Evolutionary conservation across 2,888 invertebrate species (phyloP).

Genomic region (Tholera decimalis): DNA sequence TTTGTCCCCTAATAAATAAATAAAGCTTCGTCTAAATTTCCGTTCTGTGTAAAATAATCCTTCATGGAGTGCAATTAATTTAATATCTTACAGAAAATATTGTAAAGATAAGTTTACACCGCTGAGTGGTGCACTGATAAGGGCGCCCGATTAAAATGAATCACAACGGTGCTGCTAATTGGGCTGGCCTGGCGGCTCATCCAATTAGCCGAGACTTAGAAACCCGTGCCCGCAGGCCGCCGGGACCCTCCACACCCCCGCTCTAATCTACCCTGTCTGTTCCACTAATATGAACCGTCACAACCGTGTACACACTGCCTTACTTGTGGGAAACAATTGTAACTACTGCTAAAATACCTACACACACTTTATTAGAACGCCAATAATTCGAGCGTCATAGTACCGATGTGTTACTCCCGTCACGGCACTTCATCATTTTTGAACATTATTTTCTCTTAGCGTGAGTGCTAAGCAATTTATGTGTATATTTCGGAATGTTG

Average conservation of each 20-base stretch:
- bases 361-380: conserved; percentile 19
- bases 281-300: conserved; percentile 73
- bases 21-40: too few relatives aligned
- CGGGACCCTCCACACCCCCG: conserved; percentile 72
- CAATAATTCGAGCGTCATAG: conserved; percentile 18
- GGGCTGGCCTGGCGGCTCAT: conserved; percentile 85
- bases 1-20: too few relatives aligned
- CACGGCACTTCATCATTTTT: conserved; percentile 43
- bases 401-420: neutral
- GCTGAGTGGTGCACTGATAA: conserved; percentile 80
- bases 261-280: conserved; percentile 79
- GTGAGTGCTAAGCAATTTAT: conserved; percentile 73
- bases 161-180: conserved; percentile 89
- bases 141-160: conserved; percentile 90
- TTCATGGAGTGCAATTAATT: conserved; percentile 16
- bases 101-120: conserved; percentile 53
- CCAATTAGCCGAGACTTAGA: conserved; percentile 91
- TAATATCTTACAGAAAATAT: conserved; percentile 34
- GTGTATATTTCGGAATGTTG: conserved; percentile 79
- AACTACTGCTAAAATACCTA: conserved; percentile 48
- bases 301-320: conserved; percentile 65
- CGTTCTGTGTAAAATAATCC: conserved; percentile 24
- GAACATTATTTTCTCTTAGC: conserved; percentile 60
- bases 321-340: conserved; percentile 59
- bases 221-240: conserved; percentile 83